Base-by-base conservation (phyloP, 2,113 vertebrate species). In the Phocoena phocoena region DNA sequence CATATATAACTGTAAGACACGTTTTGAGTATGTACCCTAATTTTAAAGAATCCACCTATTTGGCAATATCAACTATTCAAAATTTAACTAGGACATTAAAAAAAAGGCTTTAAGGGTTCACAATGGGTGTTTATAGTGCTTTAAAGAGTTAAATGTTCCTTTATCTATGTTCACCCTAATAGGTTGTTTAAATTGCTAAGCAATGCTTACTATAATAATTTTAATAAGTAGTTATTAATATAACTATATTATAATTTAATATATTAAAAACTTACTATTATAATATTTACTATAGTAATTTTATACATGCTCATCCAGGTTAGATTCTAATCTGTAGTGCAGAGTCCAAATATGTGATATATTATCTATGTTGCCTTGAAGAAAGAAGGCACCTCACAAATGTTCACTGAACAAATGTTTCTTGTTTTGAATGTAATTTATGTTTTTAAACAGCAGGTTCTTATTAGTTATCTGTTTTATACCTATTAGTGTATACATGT, bases 1-100 rank as follows among this genome's bases (percentile, higher is more conserved):
- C 36, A 55, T 31, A 55, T 33, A 21, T 81, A 53, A 67, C 86
- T 82, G 62, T 82, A 63, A 81, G 79, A 93, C 67, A 53, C 90
- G 33, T 47, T 81, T 55, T 92, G 9, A 44, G 38, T 62, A 44
- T 55, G 15, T 81, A 47, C 14, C n/a, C 26, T 86, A 68, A 70
- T 89, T 93, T 65, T n/a, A 18, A 65, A 83, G 92, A 92, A 82
- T 41, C 36, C 28, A 85, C 70, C 90, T 55, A 53, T 20, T 94
- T 96, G 47, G 38, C 25, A 96, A 62, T 17, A 82, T 81, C n/a
- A 70, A 58, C 55, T 93, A 88, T 12, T 91, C 8, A 87, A 93
- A 90, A 74, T 80, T 70, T 67, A 93, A 44, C 60, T 58, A 50
- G 14, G 10, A 79, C 13, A 1, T 53, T 71, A 28, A 60, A 53